These are phyloP conservation scores for Halcyon badia DNA, from an alignment of 2,797 vertebrate species.

Conservation along the genomic window DNA sequence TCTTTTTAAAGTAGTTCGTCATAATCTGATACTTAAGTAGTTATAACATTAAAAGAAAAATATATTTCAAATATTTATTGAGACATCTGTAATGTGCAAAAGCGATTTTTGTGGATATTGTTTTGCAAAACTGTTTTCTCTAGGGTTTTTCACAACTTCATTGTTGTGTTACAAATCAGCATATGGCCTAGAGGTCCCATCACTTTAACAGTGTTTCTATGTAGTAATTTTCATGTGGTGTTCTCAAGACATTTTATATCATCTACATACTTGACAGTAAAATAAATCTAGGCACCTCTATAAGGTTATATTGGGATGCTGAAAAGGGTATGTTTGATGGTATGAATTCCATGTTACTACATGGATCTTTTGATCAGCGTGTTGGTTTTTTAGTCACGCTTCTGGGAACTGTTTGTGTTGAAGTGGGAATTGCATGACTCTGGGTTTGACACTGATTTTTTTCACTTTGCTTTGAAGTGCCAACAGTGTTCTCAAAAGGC, in stretches of 20 bases:
- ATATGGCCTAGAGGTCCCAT: not conserved
- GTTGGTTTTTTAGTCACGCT: not conserved
- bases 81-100: not conserved
- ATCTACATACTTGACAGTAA: not conserved
- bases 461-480: constrained; percentile 40
- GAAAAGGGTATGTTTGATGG: not conserved
- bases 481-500: constrained; percentile 1
- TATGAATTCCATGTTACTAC: not conserved
- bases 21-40: not conserved
- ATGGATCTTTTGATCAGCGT: not conserved
- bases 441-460: not conserved
- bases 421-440: not conserved
- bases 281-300: not conserved
- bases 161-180: not conserved
- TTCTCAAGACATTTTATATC: not conserved
- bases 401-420: not conserved
- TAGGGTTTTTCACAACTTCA: not conserved
- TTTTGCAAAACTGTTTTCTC: not conserved
- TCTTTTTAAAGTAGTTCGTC: not conserved
- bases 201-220: not conserved
- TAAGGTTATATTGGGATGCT: not conserved
- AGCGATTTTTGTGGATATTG: not conserved
- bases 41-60: not conserved
- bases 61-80: not conserved
- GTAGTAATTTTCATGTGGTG: not conserved